These are phyloP conservation scores for Ophthalmolycus amberensis DNA, from an alignment of 2,113 vertebrate species.

Conservation along the genomic window DNA sequence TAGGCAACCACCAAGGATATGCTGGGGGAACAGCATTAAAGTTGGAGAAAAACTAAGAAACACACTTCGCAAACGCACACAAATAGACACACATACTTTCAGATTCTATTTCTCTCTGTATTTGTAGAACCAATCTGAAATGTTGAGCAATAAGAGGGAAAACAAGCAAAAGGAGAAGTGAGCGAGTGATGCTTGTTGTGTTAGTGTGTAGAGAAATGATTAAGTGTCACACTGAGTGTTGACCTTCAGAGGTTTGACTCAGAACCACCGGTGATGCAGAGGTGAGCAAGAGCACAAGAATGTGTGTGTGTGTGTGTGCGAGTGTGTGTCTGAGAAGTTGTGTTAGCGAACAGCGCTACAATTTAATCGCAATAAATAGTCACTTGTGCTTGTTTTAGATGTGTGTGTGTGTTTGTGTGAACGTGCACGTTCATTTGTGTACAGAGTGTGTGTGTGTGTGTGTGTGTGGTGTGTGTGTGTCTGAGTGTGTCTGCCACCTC, in stretches of 20 bases:
- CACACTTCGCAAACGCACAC: constrained; percentile 54
- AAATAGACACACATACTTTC: constrained; percentile 34
- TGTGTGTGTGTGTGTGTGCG: constrained; percentile 72
- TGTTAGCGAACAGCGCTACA: not conserved
- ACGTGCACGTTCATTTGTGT: constrained; percentile 8
- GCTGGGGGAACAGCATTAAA: constrained; percentile 99
- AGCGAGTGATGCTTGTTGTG: constrained; percentile 44
- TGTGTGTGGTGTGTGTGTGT: constrained; percentile 68
- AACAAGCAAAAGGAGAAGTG: constrained; percentile 24
- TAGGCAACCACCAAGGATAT: constrained; percentile 98
- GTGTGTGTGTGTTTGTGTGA: constrained; percentile 64
- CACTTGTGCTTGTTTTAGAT: constrained; percentile 70
- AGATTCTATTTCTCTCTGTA: constrained; percentile 62
- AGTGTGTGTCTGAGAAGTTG: not conserved
- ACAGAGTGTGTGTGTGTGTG: constrained; percentile 83
- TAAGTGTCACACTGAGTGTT: constrained; percentile 41
- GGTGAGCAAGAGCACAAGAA: constrained; percentile 63
- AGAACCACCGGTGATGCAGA: constrained; percentile 50
- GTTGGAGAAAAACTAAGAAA: constrained; percentile 89
- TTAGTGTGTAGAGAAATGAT: constrained; percentile 45
- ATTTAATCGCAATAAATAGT: constrained; percentile 39
- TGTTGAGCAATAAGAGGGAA: constrained; percentile 57
- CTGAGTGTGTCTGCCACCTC: constrained; percentile 89
- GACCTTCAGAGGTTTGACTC: constrained; percentile 62
- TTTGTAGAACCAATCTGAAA: constrained; percentile 90